Base-by-base conservation (phyloP, 2,797 vertebrate genomes). In the Phataginus tricuspis region DNA sequence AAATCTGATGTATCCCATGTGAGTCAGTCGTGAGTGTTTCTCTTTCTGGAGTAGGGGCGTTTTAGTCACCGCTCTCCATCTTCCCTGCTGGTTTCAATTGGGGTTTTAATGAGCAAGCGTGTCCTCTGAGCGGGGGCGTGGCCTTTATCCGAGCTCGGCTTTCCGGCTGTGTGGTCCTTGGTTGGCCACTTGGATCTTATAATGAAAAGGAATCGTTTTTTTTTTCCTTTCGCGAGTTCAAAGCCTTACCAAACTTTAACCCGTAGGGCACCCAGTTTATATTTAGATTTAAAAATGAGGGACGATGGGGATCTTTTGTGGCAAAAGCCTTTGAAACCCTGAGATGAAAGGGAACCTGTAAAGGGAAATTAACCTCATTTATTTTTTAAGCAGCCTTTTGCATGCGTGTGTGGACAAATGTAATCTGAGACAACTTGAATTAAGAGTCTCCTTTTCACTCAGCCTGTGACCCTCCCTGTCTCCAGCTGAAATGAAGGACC, bases 341-440 rank as follows among this genome's bases (percentile, higher is more conserved):
- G 51, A 97, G 96, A 97, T 97, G 96, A 97, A 97, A 96, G 96
- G 64, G 55, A 95, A 86, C 77, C 91, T 9, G n/a, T 96, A 94
- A 96, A 96, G 92, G 92, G 88, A 97, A 89, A 96, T 92, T 93
- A 95, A 77, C 92, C 90, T 97, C 90, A 86, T 96, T 95, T 95
- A 94, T 92, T 97, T 97, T 98, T 92, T 91, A 95, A 96, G 83
- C 85, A 85, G 95, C 86, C 34, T 96, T 95, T 83, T 75, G 57
- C 82, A 45, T 86, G 85, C 94, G 0, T 97, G 96, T 96, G 97
- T 64, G 92, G 90, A 96, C 93, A 97, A 45, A 98, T 89, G 95
- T 94, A 93, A 95, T 80, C 79, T 59, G 77, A 97, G 90, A 93
- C 71, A 12, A 39, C 79, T 64, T 68, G 80, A 84, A 29, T 72